phyloP scores from a whole-genome alignment of 2,797 vertebrate genomes.

The Carcharodon carcharias region DNA sequence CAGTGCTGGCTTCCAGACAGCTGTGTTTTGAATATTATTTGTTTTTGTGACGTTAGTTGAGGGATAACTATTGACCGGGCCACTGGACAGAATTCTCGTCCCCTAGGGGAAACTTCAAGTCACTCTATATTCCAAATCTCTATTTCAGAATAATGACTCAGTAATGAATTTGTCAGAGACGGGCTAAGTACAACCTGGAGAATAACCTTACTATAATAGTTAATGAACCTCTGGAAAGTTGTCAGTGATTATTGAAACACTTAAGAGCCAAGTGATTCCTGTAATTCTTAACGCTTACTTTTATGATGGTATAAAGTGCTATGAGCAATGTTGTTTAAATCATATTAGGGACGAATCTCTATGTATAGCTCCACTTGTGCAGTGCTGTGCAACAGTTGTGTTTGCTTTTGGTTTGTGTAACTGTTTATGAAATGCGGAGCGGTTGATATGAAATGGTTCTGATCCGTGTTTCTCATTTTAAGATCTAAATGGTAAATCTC shows the following conservation, averaged over 20 bases:
- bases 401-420: not conserved
- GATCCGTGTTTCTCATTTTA: not conserved
- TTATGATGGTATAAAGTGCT: not conserved
- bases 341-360: not conserved
- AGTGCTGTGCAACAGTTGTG: not conserved
- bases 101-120: not conserved
- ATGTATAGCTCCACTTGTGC: no score
- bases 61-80: not conserved
- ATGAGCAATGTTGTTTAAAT: not conserved
- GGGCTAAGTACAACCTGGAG: not conserved
- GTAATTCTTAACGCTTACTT: not conserved
- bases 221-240: not conserved
- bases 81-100: not conserved
- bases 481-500: not conserved
- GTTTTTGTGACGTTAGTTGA: not conserved
- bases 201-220: not conserved
- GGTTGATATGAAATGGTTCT: not conserved
- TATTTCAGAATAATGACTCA: not conserved
- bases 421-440: not conserved
- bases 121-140: not conserved
- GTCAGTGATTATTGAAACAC: not conserved
- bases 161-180: not conserved
- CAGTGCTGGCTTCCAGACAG: no score
- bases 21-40: no score
- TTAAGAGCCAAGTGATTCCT: not conserved